A percentile compares a stretch with the other conserved stretches of the same genome.
phyloP scores from a whole-genome alignment of 2,888 invertebrate species.

The Tiliacea citrago region DNA sequence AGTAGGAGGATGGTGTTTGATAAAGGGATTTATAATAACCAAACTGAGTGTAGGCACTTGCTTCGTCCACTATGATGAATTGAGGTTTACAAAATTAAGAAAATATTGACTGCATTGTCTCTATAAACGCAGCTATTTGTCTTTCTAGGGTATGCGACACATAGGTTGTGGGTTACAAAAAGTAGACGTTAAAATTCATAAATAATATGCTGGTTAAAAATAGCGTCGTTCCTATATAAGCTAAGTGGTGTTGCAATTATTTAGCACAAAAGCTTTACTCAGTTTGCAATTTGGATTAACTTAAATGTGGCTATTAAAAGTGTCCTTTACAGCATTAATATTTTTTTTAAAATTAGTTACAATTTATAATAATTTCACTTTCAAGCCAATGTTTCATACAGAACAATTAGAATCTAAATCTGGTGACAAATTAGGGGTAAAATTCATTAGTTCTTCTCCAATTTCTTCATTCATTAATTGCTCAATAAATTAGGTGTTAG shows the following conservation, averaged over 20 bases:
- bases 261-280: slow-evolving; percentile 8
- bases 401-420: slow-evolving; percentile 50
- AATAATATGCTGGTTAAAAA: not conserved
- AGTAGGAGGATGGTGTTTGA: slow-evolving; percentile 32
- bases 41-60: not conserved
- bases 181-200: not conserved
- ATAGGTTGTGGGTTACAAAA: not conserved
- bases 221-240: not conserved
- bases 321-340: not conserved
- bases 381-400: slow-evolving; percentile 33
- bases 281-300: slow-evolving; percentile 27
- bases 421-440: slow-evolving; percentile 49
- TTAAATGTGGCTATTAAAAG: slow-evolving; percentile 13
- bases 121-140: not conserved
- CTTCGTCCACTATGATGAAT: not conserved
- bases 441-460: slow-evolving; percentile 49
- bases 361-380: slow-evolving; percentile 46
- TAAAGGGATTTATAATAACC: slow-evolving; percentile 36
- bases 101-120: not conserved
- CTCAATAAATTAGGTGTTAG: slow-evolving; percentile 63
- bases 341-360: slow-evolving; percentile 16
- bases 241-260: slow-evolving; percentile 20
- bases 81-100: not conserved
- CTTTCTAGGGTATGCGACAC: not conserved
- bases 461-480: slow-evolving; percentile 60